Base-by-base conservation (phyloP, 2,797 vertebrate species). In the Eurystomus glaucurus region DNA sequence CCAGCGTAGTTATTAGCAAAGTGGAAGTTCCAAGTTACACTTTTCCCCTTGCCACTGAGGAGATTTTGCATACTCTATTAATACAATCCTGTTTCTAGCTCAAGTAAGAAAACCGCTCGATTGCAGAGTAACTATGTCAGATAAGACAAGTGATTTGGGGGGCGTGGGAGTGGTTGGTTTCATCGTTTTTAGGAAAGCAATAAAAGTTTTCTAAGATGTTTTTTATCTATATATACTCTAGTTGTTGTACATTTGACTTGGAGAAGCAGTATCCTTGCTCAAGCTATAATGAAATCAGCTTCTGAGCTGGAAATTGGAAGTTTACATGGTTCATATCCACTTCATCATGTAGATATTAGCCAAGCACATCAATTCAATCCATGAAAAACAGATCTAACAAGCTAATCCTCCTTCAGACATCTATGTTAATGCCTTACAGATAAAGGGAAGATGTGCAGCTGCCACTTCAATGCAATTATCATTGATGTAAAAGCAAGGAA, bases 21-120 rank as follows among this genome's bases (percentile, higher is more conserved):
- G 28, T 22, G 2, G 9, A 60, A 81, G 18, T 18, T 46, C 20
- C 28, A 64, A 43, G 16, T 37, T 74, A 9, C 0, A 58, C 12
- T 82, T 54, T 2, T 7, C 15, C 19, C 21, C 17, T 16, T 0
- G 0, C 6, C 35, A 83, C 41, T 51, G 20, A 14, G 35, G 11
- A 45, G 62, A 3, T 85, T 75, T 31, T 64, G 13, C 39, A 25
- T 48, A 23, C 20, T 54, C 19, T 37, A 11, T n/a, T 33, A 45
- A 39, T 17, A 18, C 15, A 80, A 29, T 29, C 51, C 52, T 62
- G 4, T 39, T 85, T 46, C 22, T 35, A 46, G 15, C 23, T 28
- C 12, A 45, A 33, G 62, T 17, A 78, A 74, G 60, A 17, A 45
- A 82, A 48, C 22, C 20, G 52, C 9, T 45, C 6, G 3, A 57